Conservation (phyloP, 2,888 invertebrate genomes). For the Perizoma affinitatum region DNA sequence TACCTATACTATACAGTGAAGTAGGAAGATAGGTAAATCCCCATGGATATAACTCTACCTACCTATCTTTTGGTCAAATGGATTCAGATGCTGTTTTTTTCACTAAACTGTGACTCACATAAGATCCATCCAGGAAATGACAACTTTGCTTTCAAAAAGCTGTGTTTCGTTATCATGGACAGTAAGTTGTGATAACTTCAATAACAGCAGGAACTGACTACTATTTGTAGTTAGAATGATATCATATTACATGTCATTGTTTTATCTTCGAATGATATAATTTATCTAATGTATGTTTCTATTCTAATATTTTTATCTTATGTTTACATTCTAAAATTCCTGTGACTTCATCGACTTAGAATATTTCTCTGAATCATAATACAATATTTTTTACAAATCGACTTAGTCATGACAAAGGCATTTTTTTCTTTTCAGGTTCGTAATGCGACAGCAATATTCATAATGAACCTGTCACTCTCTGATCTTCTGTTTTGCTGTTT, state of each 20-base stretch:
- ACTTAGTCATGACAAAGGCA: neutral
- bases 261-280: neutral
- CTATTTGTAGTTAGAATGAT: slow-evolving; percentile 8
- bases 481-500: slow-evolving; percentile 92
- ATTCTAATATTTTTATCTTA: neutral
- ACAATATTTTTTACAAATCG: slow-evolving; percentile 1
- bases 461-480: slow-evolving; percentile 91
- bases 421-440: slow-evolving; percentile 84
- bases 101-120: slow-evolving; percentile 8
- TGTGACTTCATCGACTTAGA: neutral
- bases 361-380: slow-evolving; percentile 8
- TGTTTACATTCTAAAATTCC: neutral
- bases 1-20: no score
- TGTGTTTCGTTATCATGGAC: slow-evolving; percentile 12
- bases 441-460: slow-evolving; percentile 92
- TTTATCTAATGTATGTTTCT: neutral
- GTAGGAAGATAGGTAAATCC: no score
- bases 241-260: slow-evolving; percentile 8
- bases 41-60: no score
- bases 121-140: slow-evolving; percentile 9
- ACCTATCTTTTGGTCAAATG: no score
- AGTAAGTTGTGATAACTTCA: slow-evolving; percentile 20
- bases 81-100: neutral
- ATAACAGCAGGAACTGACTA: slow-evolving; percentile 9
- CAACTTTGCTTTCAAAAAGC: slow-evolving; percentile 17